These are phyloP conservation scores for Sorex fumeus DNA, from an alignment of 2,113 vertebrate genomes.

Conservation along the genomic window DNA sequence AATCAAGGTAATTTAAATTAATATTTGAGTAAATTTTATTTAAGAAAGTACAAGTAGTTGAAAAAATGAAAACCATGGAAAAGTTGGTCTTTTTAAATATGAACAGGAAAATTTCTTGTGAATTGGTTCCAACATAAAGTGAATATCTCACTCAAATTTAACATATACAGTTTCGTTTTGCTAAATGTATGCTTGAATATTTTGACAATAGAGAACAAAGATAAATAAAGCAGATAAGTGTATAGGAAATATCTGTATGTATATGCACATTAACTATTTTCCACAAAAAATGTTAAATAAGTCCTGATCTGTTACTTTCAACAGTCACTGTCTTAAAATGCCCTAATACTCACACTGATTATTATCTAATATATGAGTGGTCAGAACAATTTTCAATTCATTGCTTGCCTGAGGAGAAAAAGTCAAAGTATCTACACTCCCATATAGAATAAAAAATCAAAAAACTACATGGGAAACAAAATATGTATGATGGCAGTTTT, in stretches of 20 bases:
- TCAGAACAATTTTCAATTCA: constrained; percentile 81
- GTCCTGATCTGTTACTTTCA: constrained; percentile 39
- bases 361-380: constrained; percentile 75
- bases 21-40: not conserved
- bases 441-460: constrained; percentile 80
- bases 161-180: constrained; percentile 24
- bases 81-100: not conserved
- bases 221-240: not conserved
- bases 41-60: not conserved
- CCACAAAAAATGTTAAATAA: constrained; percentile 57
- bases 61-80: not conserved
- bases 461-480: constrained; percentile 49
- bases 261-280: not conserved
- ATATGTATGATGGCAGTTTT: constrained; percentile 41
- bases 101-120: constrained; percentile 50
- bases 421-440: constrained; percentile 75
- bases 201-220: constrained; percentile 57
- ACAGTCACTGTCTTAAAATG: constrained; percentile 1
- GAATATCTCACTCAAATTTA: constrained; percentile 62
- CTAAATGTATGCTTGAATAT: constrained; percentile 73
- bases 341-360: constrained; percentile 55
- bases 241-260: not conserved
- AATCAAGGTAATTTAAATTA: constrained; percentile 10
- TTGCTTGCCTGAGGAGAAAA: constrained; percentile 73
- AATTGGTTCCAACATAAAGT: constrained; percentile 66